These are phyloP conservation scores for Henicopernis longicauda DNA, from an alignment of 2,113 vertebrate genomes.

Conservation along the genomic window DNA sequence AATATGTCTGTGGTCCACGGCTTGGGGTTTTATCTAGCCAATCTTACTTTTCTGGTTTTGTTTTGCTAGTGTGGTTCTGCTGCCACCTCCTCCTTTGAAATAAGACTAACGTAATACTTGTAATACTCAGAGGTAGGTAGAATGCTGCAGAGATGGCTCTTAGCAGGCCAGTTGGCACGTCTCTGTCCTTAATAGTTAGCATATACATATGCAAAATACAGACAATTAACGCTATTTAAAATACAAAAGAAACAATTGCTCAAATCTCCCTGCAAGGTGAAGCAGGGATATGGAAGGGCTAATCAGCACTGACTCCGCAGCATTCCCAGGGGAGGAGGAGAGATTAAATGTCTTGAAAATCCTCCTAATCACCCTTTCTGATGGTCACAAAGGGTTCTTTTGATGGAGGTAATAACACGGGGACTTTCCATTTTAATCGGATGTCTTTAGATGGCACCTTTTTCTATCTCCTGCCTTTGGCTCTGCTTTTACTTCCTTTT, in stretches of 20 bases:
- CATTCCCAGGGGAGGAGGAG: background rate
- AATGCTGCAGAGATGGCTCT: background rate
- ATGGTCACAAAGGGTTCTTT: conserved; percentile 45
- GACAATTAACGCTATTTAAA: background rate
- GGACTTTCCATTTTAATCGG: background rate
- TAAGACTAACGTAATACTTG: background rate
- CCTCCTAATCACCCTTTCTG: conserved; percentile 13
- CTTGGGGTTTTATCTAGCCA: background rate
- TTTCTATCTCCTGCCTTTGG: background rate
- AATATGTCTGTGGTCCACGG: background rate
- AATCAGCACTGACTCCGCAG: conserved; percentile 16
- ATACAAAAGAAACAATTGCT: background rate
- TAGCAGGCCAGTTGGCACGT: background rate
- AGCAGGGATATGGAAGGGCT: background rate
- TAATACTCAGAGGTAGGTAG: background rate
- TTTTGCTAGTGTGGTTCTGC: background rate
- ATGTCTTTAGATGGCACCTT: background rate
- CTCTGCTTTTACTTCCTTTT: background rate
- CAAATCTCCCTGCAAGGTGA: background rate
- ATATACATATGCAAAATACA: background rate
- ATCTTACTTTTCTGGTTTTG: background rate
- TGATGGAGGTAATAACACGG: background rate
- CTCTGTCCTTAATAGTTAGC: background rate
- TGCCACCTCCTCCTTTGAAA: background rate
- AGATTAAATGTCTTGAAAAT: conserved; percentile 48